Base-by-base conservation (phyloP, 1,140 invertebrate species). In the Rhagoletis pomonella region DNA sequence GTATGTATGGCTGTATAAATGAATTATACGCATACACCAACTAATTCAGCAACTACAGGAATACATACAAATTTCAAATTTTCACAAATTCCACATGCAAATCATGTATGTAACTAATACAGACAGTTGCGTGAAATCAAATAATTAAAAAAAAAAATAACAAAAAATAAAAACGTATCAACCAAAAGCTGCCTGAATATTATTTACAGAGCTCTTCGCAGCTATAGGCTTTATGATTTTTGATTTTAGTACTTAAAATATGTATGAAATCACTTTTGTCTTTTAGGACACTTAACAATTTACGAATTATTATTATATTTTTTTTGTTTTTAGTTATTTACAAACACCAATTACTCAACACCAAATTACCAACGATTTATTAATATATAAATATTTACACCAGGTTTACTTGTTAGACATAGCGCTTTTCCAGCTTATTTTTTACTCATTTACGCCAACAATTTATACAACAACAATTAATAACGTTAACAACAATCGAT, bases 331-430 rank as follows among this genome's bases (percentile, higher is more conserved):
- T 47, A 29, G 44, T 73, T 73, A 73, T 73, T 1, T 73, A 73
- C 67, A 73, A 73, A 44, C 14, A 73, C 67, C 67, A 44, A 73
- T 73, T 73, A 10, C 50, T 55, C 50, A 55, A 10, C 10, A 73
- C 42, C 1, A 73, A 73, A 73, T 73, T 73, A 7, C 44, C 39
- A 44, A 29, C 44, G 67, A 42, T 29, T 55, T 55, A 50, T 55
- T 81, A 81, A 81, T 81, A 81, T 6, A 55, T n/a, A 55, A 81
- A 81, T 81, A 81, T 81, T 81, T 81, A 81, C 73, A 81, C 19
- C 73, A 81, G 14, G 29, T 81, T 81, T 55, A 29, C 17, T 81
- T 81, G 73, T 81, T 81, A 19, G 47, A 55, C 10, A 81, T 55
- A 81, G 73, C 29, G 29, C 47, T 81, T 19, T 81, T 81, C 69